Conservation (phyloP, 64 coral and sea anemone genomes). For the Dendronephthya gigantea region DNA sequence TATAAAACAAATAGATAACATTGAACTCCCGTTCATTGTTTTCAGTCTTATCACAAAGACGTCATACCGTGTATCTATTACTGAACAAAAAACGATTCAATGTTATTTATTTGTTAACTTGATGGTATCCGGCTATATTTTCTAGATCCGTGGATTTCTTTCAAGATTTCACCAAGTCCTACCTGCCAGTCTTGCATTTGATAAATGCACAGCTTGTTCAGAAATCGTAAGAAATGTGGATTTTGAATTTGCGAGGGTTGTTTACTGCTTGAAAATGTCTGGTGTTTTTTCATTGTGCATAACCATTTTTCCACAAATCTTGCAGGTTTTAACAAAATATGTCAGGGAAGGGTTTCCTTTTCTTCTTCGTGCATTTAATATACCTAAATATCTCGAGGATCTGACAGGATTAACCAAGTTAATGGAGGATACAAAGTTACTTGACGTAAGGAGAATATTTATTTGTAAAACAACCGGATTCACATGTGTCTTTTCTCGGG, state of each 20-base stretch:
- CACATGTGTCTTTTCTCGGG: neutral
- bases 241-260: neutral
- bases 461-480: too few species aligned
- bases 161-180: constrained; percentile 83
- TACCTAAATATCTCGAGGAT: constrained; percentile 89
- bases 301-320: neutral
- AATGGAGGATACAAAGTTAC: constrained; percentile 63
- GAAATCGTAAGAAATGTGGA: constrained; percentile 13
- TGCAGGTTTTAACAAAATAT: constrained; percentile 62
- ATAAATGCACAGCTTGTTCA: constrained; percentile 83
- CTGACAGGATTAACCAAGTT: constrained; percentile 74
- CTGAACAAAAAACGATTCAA: too few species aligned
- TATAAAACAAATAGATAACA: too few species aligned
- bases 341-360: constrained; percentile 78
- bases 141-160: constrained; percentile 88
- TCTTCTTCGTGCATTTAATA: constrained; percentile 76
- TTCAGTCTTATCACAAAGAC: too few species aligned
- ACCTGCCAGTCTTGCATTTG: constrained; percentile 86
- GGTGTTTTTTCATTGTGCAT: too few species aligned
- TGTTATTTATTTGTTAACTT: too few species aligned
- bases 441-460: constrained; percentile 40
- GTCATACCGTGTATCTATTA: too few species aligned
- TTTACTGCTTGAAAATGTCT: neutral
- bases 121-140: neutral
- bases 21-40: too few species aligned